phyloP scores from a whole-genome alignment of 2,888 invertebrate genomes.

The Acrocyrtus sp. region DNA sequence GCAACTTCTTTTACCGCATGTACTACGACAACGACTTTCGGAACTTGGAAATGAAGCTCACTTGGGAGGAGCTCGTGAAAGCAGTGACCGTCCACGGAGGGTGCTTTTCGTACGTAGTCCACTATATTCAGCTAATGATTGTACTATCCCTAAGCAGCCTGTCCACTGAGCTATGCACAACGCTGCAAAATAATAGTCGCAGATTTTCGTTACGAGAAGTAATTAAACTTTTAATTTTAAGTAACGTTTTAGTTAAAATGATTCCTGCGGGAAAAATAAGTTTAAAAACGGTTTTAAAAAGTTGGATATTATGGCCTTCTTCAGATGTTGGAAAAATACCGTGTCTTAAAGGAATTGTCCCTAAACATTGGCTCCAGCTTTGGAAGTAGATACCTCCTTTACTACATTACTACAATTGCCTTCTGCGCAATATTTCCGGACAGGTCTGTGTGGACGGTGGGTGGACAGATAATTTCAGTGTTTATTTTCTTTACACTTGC shows the following conservation, averaged over 20 bases:
- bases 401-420: background rate
- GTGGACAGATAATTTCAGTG: background rate
- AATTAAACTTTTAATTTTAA: background rate
- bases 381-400: background rate
- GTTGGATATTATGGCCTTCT: background rate
- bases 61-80: too few species aligned
- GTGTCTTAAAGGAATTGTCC: background rate
- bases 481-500: background rate
- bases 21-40: too few species aligned
- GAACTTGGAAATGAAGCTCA: too few species aligned
- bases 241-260: too few species aligned
- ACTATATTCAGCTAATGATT: background rate
- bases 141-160: background rate
- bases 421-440: background rate
- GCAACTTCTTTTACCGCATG: too few species aligned
- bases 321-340: background rate
- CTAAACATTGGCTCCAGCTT: background rate
- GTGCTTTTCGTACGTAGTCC: background rate
- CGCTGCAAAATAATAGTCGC: background rate
- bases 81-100: too few species aligned
- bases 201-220: background rate
- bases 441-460: background rate
- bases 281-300: too few species aligned
- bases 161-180: background rate
- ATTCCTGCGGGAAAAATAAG: too few species aligned